Evolutionary conservation across 2,113 vertebrate species (phyloP), one percentile per base, ranked within the genome.

Genomic region (Pontoporia blainvillei): DNA sequence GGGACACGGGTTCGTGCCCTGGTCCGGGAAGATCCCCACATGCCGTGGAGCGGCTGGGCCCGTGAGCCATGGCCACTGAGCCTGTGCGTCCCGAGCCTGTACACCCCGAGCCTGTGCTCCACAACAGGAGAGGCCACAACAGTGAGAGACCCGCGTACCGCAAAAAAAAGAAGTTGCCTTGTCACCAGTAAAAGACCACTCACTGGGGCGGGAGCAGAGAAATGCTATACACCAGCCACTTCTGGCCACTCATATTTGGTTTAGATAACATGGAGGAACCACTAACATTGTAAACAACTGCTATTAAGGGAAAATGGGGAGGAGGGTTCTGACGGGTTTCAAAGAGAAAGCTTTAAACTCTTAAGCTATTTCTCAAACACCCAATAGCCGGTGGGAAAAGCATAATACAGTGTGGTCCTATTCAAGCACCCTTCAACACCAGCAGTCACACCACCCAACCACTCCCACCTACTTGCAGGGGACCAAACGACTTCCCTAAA

Each of bases 331-430:
- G 76, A 36, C 21, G 71, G 78, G 86, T 67, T 93, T 92, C n/a
- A 78, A 76, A 96, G 39, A 93, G 49, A 93, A 96, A 84, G 76
- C 88, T 91, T 89, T 67, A 59, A 72, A 84, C n/a, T 83, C 87
- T 27, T n/a, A 36, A 57, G n/a, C 31, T 25, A 21, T 64, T 90
- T 90, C 93, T 84, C 83, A 83, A 78, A 92, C 46, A 92, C 34
- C 17, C 71, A 66, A n/a, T 44, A 54, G 20, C 73, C 44, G 6
- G 4, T 49, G 49, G 67, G 78, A 54, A 82, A 94, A 93, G 25
- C 90, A 34, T 12, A 76, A 66, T 15, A 66, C n/a, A 79, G 20
- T 11, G 49, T 39, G 79, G 57, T 34, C 62, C 59, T 91, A 66
- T 49, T 34, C 84, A 62, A 93, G 78, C 86, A 39, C 66, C 27